These are phyloP conservation scores for Ceramica pisi DNA, from an alignment of 2,888 invertebrate genomes.

Conservation along the genomic window DNA sequence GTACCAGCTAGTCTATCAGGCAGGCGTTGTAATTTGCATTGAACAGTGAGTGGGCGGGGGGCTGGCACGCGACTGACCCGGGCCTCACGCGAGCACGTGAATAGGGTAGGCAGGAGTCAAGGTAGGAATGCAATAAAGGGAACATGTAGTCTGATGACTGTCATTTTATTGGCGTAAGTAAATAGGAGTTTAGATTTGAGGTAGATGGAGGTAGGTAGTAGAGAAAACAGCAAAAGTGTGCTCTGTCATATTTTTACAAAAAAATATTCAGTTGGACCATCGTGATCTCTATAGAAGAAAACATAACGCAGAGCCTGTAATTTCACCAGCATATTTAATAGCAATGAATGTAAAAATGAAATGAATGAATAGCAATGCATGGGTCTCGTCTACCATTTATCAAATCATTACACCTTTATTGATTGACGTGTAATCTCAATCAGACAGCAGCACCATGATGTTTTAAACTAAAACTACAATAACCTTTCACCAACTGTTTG, in stretches of 20 bases:
- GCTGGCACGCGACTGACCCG: not conserved
- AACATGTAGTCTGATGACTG: not conserved
- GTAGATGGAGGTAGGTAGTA: not conserved
- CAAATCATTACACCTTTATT: not conserved
- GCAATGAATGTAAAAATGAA: too few relatives aligned
- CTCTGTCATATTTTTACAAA: too few relatives aligned
- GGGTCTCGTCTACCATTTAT: not conserved
- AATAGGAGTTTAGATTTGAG: not conserved
- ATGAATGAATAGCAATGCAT: not conserved
- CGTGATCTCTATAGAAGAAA: too few relatives aligned
- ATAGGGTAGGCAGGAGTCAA: slow-evolving; percentile 17
- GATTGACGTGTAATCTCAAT: not conserved
- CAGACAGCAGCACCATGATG: not conserved
- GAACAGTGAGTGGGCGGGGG: slow-evolving; percentile 40
- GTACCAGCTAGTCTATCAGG: not conserved
- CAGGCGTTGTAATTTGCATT: slow-evolving; percentile 43
- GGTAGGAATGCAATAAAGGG: not conserved
- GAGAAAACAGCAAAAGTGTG: not conserved
- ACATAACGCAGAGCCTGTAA: not conserved
- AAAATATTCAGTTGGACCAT: not conserved
- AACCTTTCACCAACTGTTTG: not conserved
- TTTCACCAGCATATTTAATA: not conserved
- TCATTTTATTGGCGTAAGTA: not conserved
- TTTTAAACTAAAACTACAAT: slow-evolving; percentile 4
- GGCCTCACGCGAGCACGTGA: slow-evolving; percentile 8